Evolutionary conservation across 1,140 invertebrate genomes (phyloP).

Genomic region (Hycleus phaleratus): DNA sequence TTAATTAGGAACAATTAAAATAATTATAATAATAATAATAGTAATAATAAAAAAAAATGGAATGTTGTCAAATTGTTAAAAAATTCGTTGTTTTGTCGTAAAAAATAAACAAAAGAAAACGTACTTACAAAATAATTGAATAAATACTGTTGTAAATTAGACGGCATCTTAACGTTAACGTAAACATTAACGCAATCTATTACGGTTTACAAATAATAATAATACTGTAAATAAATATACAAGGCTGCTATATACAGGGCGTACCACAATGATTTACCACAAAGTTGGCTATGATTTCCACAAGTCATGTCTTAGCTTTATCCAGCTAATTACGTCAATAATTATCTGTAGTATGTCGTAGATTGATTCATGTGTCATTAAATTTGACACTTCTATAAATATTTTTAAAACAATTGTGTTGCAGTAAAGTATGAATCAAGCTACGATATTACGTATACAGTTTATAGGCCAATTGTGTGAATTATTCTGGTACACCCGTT

Average conservation of each 20-base stretch:
- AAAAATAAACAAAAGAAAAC: not conserved
- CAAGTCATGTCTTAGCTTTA: too few relatives aligned
- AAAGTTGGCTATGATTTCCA: too few relatives aligned
- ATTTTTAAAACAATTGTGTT: too few relatives aligned
- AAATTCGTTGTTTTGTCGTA: not conserved
- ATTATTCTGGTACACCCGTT: too few relatives aligned
- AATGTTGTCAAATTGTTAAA: not conserved
- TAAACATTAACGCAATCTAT: not conserved
- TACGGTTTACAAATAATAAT: not conserved
- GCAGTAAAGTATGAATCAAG: too few relatives aligned
- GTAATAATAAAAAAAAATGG: not conserved
- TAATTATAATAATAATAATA: not conserved
- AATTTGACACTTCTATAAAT: too few relatives aligned
- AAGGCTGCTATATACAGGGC: not conserved
- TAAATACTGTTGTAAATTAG: not conserved
- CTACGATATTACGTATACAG: too few relatives aligned
- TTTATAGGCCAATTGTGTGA: too few relatives aligned
- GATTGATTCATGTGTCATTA: too few relatives aligned
- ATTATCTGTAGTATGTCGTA: too few relatives aligned
- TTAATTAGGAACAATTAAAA: constrained; percentile 10
- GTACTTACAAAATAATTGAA: not conserved
- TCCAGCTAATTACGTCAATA: too few relatives aligned
- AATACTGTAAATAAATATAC: constrained; percentile 14
- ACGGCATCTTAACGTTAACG: not conserved
- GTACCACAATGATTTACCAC: too few relatives aligned